Evolutionary conservation across 2,113 vertebrate genomes (phyloP).

Genomic region (Urocynchramus pylzowi): DNA sequence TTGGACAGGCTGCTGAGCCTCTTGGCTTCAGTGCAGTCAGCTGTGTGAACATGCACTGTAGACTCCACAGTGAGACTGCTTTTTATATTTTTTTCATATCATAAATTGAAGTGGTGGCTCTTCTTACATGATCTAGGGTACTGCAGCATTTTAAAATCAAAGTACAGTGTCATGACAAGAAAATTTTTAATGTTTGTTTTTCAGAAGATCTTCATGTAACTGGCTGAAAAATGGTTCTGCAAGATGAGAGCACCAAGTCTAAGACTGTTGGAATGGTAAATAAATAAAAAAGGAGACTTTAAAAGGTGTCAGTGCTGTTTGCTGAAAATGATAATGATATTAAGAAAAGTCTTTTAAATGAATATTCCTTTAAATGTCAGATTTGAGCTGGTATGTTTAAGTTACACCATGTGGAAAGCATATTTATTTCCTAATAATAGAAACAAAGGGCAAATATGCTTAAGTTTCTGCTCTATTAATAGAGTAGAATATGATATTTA

Average conservation of each 20-base stretch:
- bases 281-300: neutral
- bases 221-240: conserved; percentile 19
- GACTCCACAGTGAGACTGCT: neutral
- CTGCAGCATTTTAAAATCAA: neutral
- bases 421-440: neutral
- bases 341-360: neutral
- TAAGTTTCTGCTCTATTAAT: neutral
- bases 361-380: neutral
- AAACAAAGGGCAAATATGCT: neutral
- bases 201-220: neutral
- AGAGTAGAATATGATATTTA: neutral
- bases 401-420: neutral
- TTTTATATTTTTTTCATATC: neutral
- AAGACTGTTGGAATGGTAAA: conserved; percentile 49
- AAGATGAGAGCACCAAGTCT: neutral
- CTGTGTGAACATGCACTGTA: neutral
- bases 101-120: neutral
- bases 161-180: neutral
- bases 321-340: neutral
- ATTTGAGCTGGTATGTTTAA: neutral
- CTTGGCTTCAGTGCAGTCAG: neutral
- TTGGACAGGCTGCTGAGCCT: neutral
- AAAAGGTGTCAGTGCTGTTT: neutral
- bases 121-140: neutral
- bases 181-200: neutral